Conservation (phyloP, 2,113 vertebrate species). For the Tragulus kanchil region DNA sequence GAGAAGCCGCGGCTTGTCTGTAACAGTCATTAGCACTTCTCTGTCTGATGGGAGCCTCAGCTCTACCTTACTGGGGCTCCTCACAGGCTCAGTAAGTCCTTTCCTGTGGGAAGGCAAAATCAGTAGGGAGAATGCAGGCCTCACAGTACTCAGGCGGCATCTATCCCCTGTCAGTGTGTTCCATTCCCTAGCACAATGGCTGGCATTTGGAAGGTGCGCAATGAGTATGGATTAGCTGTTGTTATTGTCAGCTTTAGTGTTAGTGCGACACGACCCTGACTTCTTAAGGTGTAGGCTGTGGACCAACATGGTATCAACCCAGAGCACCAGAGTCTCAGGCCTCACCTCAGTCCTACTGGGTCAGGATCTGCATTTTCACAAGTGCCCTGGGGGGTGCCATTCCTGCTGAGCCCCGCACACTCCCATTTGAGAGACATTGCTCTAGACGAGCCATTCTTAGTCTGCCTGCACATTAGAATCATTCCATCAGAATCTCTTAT, state of each 20-base stretch:
- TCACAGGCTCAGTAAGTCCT: neutral
- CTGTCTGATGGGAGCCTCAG: neutral
- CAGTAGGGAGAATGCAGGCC: too few relatives aligned
- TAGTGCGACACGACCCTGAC: too few relatives aligned
- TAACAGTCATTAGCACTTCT: neutral
- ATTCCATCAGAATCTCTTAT: neutral
- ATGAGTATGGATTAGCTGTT: neutral
- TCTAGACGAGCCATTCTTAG: neutral
- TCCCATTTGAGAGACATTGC: accelerated
- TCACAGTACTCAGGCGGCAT: accelerated
- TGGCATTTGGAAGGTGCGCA: neutral
- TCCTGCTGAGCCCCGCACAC: accelerated
- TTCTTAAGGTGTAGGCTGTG: neutral
- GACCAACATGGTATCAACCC: neutral
- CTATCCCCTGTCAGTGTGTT: neutral
- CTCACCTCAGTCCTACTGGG: accelerated
- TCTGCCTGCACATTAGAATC: neutral
- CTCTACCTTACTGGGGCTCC: neutral
- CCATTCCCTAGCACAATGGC: neutral
- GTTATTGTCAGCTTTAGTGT: neutral
- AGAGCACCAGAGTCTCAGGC: neutral
- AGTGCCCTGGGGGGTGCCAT: accelerated
- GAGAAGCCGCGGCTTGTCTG: neutral
- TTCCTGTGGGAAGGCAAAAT: neutral
- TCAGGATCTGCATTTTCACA: neutral